Evolutionary conservation across 2,113 vertebrate species (phyloP).

Genomic region (Ursus arctos): DNA sequence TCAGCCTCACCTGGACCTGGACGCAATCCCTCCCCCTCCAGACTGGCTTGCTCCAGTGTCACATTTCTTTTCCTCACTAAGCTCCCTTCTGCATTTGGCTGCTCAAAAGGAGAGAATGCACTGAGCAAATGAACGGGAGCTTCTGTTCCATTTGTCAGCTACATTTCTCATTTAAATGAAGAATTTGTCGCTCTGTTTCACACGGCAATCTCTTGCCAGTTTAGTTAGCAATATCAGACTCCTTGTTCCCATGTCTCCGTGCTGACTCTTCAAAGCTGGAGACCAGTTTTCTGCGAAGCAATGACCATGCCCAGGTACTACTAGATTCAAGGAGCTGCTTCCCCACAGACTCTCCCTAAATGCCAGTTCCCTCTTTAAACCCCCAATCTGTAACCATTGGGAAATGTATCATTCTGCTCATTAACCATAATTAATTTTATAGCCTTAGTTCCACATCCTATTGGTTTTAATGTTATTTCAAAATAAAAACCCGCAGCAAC

Average conservation of each 20-base stretch:
- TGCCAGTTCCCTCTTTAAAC: background rate
- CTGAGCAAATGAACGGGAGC: background rate
- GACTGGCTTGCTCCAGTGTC: background rate
- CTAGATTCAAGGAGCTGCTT: background rate
- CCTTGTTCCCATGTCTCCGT: no score
- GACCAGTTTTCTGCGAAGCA: background rate
- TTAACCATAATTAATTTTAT: background rate
- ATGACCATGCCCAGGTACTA: background rate
- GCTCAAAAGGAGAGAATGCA: background rate
- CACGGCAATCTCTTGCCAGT: background rate
- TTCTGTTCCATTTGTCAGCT: background rate
- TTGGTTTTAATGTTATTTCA: background rate
- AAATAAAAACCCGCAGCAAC: background rate
- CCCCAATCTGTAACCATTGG: background rate
- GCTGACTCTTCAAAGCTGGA: background rate
- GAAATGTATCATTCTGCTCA: conserved; percentile 14
- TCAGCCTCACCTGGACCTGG: background rate
- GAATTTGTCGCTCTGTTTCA: background rate
- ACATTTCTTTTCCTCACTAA: background rate
- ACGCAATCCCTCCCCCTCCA: background rate
- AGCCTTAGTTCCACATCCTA: background rate
- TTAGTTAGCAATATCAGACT: background rate
- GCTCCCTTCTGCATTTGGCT: no score
- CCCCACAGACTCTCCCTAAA: background rate
- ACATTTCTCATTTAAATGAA: background rate